Percentiles rank a stretch among this genome's conserved stretches.
Evolutionary conservation across 1,140 invertebrate species (phyloP).

Genomic region (Ceratosolen fusciceps): DNA sequence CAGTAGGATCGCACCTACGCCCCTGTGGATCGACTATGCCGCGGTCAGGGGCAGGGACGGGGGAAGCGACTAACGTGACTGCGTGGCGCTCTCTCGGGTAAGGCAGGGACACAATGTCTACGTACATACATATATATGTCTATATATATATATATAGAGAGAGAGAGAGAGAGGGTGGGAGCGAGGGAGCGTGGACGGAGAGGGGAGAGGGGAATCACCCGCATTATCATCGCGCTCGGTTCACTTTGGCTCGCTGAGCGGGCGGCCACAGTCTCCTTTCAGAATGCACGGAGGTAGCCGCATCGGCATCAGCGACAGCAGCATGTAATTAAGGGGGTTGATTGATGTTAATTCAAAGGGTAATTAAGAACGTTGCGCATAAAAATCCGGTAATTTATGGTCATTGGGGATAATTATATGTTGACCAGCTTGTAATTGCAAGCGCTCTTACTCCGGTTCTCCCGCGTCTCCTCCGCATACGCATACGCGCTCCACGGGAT

Average conservation of each 20-base stretch:
- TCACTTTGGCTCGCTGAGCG: conserved; percentile 16
- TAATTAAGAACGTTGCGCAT: conserved; percentile 73
- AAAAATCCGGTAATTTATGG: conserved; percentile 73
- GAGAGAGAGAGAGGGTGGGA: too few relatives aligned
- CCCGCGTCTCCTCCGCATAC: background rate
- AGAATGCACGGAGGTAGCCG: conserved; percentile 53
- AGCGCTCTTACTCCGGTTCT: conserved; percentile 51
- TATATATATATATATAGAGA: too few relatives aligned
- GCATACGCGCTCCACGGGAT: conserved; percentile 8
- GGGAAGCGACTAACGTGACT: background rate
- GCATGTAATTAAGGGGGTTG: conserved; percentile 71
- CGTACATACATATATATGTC: too few relatives aligned
- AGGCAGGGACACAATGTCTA: too few relatives aligned
- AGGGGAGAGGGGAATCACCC: conserved; percentile 30
- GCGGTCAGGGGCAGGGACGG: background rate
- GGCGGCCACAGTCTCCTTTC: conserved; percentile 24
- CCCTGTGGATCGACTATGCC: too few relatives aligned
- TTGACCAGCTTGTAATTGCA: conserved; percentile 73
- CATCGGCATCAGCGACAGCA: conserved; percentile 60
- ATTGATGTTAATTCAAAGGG: conserved; percentile 74
- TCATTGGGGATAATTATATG: conserved; percentile 73
- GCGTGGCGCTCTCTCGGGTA: conserved; percentile 10
- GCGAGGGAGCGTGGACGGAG: background rate
- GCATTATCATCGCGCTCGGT: conserved; percentile 48
- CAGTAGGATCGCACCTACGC: background rate